These are phyloP conservation scores for Nymphalis c-album DNA, from an alignment of 2,888 invertebrate species.

Conservation along the genomic window DNA sequence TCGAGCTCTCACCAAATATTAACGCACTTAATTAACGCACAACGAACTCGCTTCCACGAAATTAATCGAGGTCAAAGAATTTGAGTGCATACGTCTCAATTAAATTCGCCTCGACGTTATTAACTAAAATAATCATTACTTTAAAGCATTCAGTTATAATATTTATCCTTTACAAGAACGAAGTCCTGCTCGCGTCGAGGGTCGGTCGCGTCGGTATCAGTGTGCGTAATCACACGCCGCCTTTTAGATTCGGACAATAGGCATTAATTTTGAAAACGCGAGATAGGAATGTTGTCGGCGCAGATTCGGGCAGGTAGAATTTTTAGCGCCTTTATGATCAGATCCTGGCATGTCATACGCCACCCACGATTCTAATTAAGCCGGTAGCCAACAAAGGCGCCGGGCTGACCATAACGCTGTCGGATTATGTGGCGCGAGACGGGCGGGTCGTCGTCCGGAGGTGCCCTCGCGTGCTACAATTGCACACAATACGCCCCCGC, in stretches of 20 bases:
- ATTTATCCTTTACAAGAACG: constrained; percentile 29
- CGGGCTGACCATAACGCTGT: constrained; percentile 73
- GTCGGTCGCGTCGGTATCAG: constrained; percentile 33
- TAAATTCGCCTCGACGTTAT: constrained; percentile 56
- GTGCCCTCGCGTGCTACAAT: constrained; percentile 77
- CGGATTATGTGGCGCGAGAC: constrained; percentile 69
- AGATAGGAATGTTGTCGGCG: constrained; percentile 74
- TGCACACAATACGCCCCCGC: constrained; percentile 76
- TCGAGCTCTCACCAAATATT: constrained; percentile 66
- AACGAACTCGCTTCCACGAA: constrained; percentile 74
- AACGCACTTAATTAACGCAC: constrained; percentile 72
- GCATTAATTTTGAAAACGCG: constrained; percentile 75
- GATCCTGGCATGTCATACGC: constrained; percentile 79
- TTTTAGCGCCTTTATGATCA: constrained; percentile 80
- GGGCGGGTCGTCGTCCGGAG: constrained; percentile 73
- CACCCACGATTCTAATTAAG: constrained; percentile 79
- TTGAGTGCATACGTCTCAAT: constrained; percentile 78
- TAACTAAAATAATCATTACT: constrained; percentile 41
- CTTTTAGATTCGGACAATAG: constrained; percentile 62
- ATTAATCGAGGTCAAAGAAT: constrained; percentile 79
- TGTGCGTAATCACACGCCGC: constrained; percentile 39
- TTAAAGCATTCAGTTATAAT: constrained; percentile 39
- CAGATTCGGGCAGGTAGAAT: constrained; percentile 72
- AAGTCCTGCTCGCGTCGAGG: constrained; percentile 28
- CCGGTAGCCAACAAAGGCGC: constrained; percentile 78